Conservation (phyloP, 2,797 vertebrate species). For the Pseudochirops corinnae region DNA sequence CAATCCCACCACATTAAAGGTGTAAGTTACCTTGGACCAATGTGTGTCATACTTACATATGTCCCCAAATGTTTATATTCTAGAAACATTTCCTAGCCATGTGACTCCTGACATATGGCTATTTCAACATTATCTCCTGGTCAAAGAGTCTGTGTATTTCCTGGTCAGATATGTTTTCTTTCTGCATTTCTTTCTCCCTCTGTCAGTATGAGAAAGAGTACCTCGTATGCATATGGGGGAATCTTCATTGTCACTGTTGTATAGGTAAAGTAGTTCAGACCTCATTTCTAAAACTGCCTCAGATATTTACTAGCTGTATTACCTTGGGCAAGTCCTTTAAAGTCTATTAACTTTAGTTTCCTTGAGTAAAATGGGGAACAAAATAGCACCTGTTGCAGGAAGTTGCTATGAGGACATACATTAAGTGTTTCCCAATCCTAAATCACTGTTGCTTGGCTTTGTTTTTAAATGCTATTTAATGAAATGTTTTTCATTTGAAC, state of each 20-base stretch:
- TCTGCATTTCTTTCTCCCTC: neutral
- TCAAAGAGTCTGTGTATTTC: neutral
- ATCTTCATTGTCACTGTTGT: neutral
- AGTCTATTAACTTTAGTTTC: neutral
- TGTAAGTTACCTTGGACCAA: neutral
- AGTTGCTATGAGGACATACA: neutral
- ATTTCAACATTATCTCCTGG: neutral
- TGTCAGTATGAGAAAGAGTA: neutral
- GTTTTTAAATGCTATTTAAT: neutral
- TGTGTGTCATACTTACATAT: neutral
- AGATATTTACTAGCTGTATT: neutral
- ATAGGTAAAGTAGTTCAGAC: neutral
- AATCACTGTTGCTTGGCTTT: neutral
- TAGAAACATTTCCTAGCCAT: neutral
- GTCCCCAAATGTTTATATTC: neutral
- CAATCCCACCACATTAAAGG: neutral
- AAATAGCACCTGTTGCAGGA: neutral
- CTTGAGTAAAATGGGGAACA: neutral
- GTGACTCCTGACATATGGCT: neutral
- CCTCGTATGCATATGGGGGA: neutral
- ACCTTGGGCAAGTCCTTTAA: neutral
- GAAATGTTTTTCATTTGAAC: neutral
- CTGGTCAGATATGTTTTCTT: neutral
- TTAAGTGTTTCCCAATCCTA: neutral
- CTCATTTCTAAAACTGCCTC: neutral